Percentiles rank a stretch among this genome's conserved stretches.
Conservation (phyloP, 2,113 vertebrate genomes). For the Morone saxatilis region DNA sequence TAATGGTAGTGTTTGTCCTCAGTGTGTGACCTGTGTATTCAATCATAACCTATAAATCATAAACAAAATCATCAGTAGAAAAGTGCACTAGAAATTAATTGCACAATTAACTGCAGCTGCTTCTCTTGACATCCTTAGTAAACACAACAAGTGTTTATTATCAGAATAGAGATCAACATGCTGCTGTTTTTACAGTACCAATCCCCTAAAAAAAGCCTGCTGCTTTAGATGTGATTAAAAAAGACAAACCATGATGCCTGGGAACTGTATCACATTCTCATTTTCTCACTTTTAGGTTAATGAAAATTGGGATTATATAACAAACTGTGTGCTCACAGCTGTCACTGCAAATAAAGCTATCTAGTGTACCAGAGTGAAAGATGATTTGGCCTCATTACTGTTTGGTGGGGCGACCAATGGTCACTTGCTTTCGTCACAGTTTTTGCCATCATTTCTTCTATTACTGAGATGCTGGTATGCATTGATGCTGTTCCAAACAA, state of each 20-base stretch:
- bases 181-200: neutral
- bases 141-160: constrained; percentile 3
- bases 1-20: neutral
- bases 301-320: constrained; percentile 3
- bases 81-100: neutral
- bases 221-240: constrained; percentile 15
- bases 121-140: neutral
- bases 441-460: neutral
- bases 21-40: neutral
- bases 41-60: neutral
- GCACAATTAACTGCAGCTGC: neutral
- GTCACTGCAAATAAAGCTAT: constrained; percentile 3
- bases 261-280: neutral
- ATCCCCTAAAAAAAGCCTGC: neutral
- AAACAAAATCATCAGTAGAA: neutral
- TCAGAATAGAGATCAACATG: neutral
- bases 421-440: neutral
- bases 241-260: neutral
- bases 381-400: neutral
- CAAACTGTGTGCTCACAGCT: constrained; percentile 7
- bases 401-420: neutral
- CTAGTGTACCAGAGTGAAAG: neutral
- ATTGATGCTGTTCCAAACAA: neutral
- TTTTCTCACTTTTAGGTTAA: constrained; percentile 8
- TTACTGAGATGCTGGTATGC: neutral